phyloP scores from a whole-genome alignment of 2,797 vertebrate genomes.

The Bradypus variegatus region DNA sequence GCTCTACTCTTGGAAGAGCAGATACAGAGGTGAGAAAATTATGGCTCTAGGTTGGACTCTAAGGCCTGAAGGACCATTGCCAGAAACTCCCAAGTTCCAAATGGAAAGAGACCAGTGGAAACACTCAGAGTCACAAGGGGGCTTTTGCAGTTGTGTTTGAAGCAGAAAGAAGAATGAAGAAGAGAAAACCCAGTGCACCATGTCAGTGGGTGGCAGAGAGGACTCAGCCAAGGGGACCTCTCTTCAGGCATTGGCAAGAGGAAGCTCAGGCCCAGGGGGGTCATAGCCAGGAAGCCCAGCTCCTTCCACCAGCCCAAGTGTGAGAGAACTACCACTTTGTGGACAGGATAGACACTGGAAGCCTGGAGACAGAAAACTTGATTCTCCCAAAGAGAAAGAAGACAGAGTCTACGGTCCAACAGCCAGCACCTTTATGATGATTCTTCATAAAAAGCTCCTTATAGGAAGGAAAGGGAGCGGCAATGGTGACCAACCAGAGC shows the following conservation, averaged over 20 bases:
- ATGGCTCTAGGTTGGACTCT: neutral
- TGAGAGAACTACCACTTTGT: neutral
- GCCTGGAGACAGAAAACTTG: neutral
- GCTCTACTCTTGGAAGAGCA: neutral
- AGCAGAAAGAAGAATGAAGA: neutral
- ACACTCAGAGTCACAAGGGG: neutral
- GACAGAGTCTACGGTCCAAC: rapidly evolving
- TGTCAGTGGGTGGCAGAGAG: neutral
- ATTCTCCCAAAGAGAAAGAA: neutral
- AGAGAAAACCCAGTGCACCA: neutral
- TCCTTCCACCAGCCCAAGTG: neutral
- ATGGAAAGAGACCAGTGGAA: neutral
- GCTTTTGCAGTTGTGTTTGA: neutral
- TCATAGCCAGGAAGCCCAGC: neutral
- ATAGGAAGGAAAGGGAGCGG: neutral
- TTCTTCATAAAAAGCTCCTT: neutral
- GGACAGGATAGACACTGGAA: neutral
- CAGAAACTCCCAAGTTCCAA: neutral
- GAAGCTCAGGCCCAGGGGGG: neutral
- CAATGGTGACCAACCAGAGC: neutral
- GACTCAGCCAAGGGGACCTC: rapidly evolving
- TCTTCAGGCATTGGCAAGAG: neutral
- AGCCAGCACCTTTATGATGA: neutral
- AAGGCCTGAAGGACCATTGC: neutral
- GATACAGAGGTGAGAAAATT: neutral